A percentile compares a stretch with the other conserved stretches of the same genome.
Evolutionary conservation across 2,888 invertebrate genomes (phyloP).

Genomic region (Drosophila paramelanica): DNA sequence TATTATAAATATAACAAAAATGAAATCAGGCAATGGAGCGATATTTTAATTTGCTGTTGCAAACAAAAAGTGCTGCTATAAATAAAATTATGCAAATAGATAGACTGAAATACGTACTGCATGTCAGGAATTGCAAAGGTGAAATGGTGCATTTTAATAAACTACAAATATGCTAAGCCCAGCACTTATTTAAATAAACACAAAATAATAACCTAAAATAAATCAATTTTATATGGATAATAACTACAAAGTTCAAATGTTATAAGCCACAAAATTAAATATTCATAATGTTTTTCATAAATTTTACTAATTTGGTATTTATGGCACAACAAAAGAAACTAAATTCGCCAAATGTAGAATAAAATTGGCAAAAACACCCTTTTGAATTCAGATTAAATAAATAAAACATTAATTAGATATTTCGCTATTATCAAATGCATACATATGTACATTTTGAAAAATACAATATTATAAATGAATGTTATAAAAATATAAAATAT

Average conservation of each 20-base stretch:
- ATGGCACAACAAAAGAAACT: neutral
- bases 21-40: neutral
- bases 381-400: neutral
- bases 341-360: neutral
- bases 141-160: slow-evolving; percentile 3
- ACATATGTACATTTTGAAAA: too few relatives aligned
- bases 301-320: neutral
- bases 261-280: neutral
- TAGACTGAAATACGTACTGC: neutral
- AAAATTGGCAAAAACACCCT: neutral
- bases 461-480: too few relatives aligned
- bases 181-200: slow-evolving; percentile 13
- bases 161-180: neutral
- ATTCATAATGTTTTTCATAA: slow-evolving; percentile 1
- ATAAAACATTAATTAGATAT: neutral
- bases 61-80: slow-evolving; percentile 19
- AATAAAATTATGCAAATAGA: slow-evolving; percentile 7
- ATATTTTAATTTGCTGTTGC: slow-evolving; percentile 2
- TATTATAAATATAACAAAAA: neutral
- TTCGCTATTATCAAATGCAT: neutral
- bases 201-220: slow-evolving; percentile 3
- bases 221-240: slow-evolving; percentile 14
- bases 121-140: neutral
- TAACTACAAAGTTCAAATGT: neutral
- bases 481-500: too few relatives aligned